Conservation (phyloP, 1,140 invertebrate genomes). For the Panagrolaimus sp. region DNA sequence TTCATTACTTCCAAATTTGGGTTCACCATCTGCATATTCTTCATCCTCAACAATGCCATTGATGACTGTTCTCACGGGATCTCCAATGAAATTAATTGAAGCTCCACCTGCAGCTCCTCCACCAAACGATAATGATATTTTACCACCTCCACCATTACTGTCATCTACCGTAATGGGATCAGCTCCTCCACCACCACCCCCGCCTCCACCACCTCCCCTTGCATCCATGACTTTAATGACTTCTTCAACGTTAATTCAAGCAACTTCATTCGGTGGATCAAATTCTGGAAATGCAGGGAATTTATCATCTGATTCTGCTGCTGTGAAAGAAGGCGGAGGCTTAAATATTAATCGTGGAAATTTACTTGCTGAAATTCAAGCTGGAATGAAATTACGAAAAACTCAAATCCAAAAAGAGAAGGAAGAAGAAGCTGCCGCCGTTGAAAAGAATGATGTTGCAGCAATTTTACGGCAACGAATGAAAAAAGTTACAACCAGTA, state of each 20-base stretch:
- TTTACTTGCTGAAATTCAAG: slow-evolving; percentile 33
- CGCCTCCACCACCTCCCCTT: slow-evolving; percentile 16
- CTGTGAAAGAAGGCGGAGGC: not conserved
- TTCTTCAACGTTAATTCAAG: not conserved
- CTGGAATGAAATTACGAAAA: slow-evolving; percentile 35
- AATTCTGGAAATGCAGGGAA: not conserved
- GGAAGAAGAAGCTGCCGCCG: slow-evolving; percentile 27
- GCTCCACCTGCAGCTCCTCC: not conserved
- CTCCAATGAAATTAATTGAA: not conserved
- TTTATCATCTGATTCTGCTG: not conserved
- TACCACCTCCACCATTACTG: not conserved
- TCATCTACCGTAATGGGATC: not conserved
- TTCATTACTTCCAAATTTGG: not conserved
- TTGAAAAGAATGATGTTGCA: slow-evolving; percentile 36
- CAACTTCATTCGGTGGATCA: not conserved
- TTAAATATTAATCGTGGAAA: not conserved
- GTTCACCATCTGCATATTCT: not conserved
- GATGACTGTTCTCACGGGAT: no score
- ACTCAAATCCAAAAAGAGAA: slow-evolving; percentile 27
- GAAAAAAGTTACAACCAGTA: slow-evolving; percentile 30
- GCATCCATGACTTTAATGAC: slow-evolving; percentile 2
- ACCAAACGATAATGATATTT: no score
- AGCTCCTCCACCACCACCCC: slow-evolving; percentile 13
- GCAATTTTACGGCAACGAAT: slow-evolving; percentile 39
- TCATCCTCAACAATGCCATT: not conserved